Conservation (phyloP, 37 sponge, comb jelly and placozoan genomes). For the Geodia barretti region DNA sequence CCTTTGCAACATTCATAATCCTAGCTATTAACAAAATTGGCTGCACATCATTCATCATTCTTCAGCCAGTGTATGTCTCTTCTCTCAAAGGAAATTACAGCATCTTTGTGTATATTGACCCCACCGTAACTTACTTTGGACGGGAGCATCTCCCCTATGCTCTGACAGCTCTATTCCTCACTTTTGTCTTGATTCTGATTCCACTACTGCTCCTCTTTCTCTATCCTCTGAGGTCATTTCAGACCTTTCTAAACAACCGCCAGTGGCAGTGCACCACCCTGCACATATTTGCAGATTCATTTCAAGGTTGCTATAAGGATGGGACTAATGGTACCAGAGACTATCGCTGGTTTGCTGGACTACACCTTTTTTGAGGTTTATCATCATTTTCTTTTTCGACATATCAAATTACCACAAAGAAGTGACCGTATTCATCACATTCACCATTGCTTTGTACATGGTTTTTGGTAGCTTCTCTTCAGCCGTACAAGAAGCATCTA, state of each 20-base stretch:
- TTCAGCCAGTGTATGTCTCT: conserved; percentile 9
- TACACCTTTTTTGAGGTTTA: background rate
- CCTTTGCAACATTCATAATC: conserved; percentile 40
- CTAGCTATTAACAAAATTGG: conserved; percentile 22
- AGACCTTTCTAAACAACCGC: background rate
- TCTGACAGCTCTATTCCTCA: conserved; percentile 6
- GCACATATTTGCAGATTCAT: background rate
- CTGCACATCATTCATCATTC: conserved; percentile 14
- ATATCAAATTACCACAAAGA: no score
- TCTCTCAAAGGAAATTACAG: background rate
- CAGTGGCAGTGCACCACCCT: background rate
- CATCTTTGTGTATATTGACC: conserved; percentile 9
- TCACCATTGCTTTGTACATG: no score
- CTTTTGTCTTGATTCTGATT: conserved; percentile 11
- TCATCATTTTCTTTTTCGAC: no score
- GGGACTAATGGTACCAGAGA: conserved; percentile 31
- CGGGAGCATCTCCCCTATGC: conserved; percentile 19
- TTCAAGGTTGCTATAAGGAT: conserved; percentile 27
- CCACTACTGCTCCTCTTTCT: conserved; percentile 5
- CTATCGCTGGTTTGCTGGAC: conserved; percentile 19
- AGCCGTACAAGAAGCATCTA: no score
- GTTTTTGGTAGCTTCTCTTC: no score
- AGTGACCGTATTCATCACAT: no score
- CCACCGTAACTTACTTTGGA: conserved; percentile 13
- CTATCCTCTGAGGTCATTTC: conserved; percentile 1